phyloP scores from a whole-genome alignment of 2,888 invertebrate species.

The Lysandra bellargus region DNA sequence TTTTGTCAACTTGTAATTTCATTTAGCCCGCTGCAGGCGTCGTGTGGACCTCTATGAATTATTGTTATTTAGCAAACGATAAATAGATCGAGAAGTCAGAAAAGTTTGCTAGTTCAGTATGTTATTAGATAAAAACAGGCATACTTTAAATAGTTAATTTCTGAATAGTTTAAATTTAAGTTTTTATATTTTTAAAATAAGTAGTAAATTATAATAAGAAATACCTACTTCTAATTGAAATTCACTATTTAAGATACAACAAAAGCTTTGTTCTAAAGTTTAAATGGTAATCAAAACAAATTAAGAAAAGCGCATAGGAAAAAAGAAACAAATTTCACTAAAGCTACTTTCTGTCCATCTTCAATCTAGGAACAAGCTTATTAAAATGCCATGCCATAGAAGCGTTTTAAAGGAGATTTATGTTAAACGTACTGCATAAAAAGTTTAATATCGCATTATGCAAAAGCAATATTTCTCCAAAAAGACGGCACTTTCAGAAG shows the following conservation, averaged over 20 bases:
- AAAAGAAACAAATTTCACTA: not conserved
- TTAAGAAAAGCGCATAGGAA: not conserved
- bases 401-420: constrained; percentile 42
- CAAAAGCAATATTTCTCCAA: constrained; percentile 51
- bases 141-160: too few species aligned
- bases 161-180: too few species aligned
- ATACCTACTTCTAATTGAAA: too few species aligned
- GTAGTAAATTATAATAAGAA: too few species aligned
- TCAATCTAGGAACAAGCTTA: not conserved
- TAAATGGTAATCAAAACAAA: not conserved
- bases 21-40: constrained; percentile 62
- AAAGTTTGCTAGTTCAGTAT: too few species aligned
- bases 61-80: constrained; percentile 52
- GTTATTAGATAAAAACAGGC: too few species aligned
- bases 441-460: constrained; percentile 53
- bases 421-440: constrained; percentile 40
- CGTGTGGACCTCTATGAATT: constrained; percentile 63
- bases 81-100: too few species aligned
- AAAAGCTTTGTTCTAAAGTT: not conserved
- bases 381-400: not conserved
- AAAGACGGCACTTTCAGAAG: constrained; percentile 70
- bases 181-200: too few species aligned
- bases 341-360: not conserved
- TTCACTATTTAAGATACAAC: not conserved
- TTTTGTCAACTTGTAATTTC: constrained; percentile 80